phyloP scores from a whole-genome alignment of 2,113 vertebrate genomes.

The Chauna torquata region DNA sequence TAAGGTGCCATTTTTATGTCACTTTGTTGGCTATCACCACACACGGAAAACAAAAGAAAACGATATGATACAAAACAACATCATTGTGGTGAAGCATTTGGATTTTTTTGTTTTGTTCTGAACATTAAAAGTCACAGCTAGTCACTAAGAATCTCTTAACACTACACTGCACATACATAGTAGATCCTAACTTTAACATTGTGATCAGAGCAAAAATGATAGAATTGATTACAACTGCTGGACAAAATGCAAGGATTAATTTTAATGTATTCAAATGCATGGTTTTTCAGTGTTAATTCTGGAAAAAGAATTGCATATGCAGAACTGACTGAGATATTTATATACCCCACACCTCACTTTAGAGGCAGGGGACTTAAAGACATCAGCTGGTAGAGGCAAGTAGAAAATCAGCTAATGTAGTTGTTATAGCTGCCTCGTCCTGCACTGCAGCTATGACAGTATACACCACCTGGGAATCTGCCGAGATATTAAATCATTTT shows the following conservation, averaged over 20 bases:
- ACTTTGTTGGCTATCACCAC: not conserved
- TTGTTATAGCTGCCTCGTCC: not conserved
- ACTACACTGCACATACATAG: not conserved
- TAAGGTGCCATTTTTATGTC: slow-evolving; percentile 28
- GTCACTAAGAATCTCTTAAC: not conserved
- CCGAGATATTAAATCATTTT: not conserved
- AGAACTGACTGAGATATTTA: not conserved
- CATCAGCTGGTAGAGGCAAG: not conserved
- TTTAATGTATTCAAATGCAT: not conserved
- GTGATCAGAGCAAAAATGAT: not conserved
- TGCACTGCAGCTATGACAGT: not conserved
- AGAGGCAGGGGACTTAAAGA: not conserved
- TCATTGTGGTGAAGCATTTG: not conserved
- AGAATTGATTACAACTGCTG: not conserved
- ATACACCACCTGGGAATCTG: not conserved
- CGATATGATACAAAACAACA: not conserved
- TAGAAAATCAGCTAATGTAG: not conserved
- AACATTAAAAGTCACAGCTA: not conserved
- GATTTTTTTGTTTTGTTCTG: not conserved
- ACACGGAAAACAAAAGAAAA: not conserved
- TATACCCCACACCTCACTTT: not conserved
- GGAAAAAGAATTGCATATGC: not conserved
- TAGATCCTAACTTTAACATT: not conserved
- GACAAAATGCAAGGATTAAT: not conserved
- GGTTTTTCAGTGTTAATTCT: not conserved